Evolutionary conservation across 1,140 invertebrate genomes (phyloP).

Genomic region (Drosophila oshimai): DNA sequence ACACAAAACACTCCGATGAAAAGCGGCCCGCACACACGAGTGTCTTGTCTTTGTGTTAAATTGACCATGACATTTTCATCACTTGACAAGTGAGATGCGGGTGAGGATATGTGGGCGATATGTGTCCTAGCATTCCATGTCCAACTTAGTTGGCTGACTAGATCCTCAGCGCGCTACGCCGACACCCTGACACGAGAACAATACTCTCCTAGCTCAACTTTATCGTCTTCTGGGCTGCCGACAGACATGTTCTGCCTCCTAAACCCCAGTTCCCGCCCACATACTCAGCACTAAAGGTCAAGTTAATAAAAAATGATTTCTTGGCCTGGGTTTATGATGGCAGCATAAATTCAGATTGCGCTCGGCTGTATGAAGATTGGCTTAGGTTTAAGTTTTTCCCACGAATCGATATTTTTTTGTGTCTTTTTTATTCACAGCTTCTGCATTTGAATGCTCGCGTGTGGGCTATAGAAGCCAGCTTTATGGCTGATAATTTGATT

Average conservation of each 20-base stretch:
- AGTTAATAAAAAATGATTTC: conserved; percentile 37
- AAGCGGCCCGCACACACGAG: background rate
- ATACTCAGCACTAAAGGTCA: conserved; percentile 40
- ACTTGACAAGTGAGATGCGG: conserved; percentile 4
- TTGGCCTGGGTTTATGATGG: conserved; percentile 24
- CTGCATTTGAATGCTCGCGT: conserved; percentile 4
- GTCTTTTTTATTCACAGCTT: background rate
- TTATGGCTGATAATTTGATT: conserved; percentile 58
- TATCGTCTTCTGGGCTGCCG: conserved; percentile 19
- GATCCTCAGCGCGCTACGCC: conserved; percentile 30
- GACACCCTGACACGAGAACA: conserved; percentile 39
- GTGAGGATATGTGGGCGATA: background rate
- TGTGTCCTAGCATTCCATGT: conserved; percentile 23
- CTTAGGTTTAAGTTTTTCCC: background rate
- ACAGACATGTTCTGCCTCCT: background rate
- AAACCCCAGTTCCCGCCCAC: background rate
- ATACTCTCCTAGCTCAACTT: conserved; percentile 41
- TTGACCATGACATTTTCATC: conserved; percentile 66
- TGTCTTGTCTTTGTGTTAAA: conserved; percentile 37
- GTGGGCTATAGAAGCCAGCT: conserved; percentile 20
- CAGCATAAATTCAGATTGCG: conserved; percentile 40
- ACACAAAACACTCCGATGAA: background rate
- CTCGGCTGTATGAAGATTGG: background rate
- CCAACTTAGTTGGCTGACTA: conserved; percentile 33
- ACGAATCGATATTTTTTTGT: conserved; percentile 12